Conservation (phyloP, 2,113 vertebrate genomes). For the Pteropus alecto region DNA sequence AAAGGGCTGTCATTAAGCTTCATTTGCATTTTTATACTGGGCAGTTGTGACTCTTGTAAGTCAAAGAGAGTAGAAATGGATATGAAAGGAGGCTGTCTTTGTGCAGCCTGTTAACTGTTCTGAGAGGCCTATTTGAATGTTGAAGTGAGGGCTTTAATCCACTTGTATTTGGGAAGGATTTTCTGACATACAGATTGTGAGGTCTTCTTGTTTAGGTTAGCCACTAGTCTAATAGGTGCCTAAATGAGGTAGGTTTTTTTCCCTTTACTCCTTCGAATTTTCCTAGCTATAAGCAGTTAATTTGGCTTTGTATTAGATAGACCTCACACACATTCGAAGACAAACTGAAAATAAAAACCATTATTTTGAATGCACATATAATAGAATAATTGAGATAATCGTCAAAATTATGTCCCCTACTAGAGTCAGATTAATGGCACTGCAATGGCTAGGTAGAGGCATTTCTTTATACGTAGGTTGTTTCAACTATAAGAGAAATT, state of each 20-base stretch:
- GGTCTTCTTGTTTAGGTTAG: background rate
- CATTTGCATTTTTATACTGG: background rate
- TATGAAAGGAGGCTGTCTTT: background rate
- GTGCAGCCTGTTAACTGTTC: background rate
- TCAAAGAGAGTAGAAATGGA: background rate
- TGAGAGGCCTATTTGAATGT: background rate
- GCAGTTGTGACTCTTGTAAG: fast-evolving
- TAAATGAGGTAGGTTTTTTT: background rate
- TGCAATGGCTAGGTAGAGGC: background rate
- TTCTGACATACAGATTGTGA: background rate
- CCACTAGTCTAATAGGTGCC: background rate
- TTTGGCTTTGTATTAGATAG: background rate
- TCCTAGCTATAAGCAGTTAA: background rate
- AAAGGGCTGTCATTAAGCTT: background rate
- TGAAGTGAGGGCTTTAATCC: background rate
- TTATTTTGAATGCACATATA: background rate
- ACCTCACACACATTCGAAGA: background rate
- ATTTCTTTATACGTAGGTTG: background rate
- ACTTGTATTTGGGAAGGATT: background rate
- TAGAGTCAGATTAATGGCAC: background rate
- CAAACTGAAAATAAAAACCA: background rate
- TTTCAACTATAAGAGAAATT: background rate
- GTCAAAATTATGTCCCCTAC: background rate
- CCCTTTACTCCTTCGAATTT: background rate
- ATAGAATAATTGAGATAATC: background rate